phyloP scores from a whole-genome alignment of 2,888 invertebrate species.

The Acleris emargana region DNA sequence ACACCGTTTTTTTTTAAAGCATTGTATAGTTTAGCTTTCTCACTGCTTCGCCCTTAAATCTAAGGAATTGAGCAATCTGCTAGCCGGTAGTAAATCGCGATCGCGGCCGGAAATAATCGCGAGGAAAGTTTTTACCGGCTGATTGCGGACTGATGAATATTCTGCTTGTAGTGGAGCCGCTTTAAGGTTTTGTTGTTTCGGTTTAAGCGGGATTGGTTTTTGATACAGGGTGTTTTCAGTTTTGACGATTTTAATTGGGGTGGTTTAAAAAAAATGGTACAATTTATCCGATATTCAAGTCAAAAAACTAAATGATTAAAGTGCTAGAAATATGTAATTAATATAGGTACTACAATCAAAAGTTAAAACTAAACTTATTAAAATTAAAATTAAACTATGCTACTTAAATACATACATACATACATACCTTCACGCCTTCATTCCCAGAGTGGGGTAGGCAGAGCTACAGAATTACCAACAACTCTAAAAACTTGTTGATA shows the following conservation, averaged over 20 bases:
- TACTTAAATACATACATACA: too few relatives aligned
- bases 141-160: slow-evolving; percentile 34
- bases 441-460: too few relatives aligned
- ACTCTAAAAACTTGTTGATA: too few relatives aligned
- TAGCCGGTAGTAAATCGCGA: slow-evolving; percentile 55
- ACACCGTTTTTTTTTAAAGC: not conserved
- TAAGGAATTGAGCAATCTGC: slow-evolving; percentile 59
- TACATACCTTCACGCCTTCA: too few relatives aligned
- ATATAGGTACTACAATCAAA: too few relatives aligned
- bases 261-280: too few relatives aligned
- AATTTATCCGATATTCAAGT: too few relatives aligned
- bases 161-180: slow-evolving; percentile 19
- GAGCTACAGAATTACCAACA: too few relatives aligned
- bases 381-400: too few relatives aligned
- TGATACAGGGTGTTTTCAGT: not conserved
- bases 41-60: slow-evolving; percentile 37
- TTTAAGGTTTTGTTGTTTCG: slow-evolving; percentile 15
- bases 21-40: slow-evolving; percentile 10
- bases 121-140: slow-evolving; percentile 39
- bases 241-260: not conserved
- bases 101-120: slow-evolving; percentile 49
- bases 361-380: too few relatives aligned
- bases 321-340: too few relatives aligned
- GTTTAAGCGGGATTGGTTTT: slow-evolving; percentile 7
- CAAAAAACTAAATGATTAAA: too few relatives aligned